phyloP scores from a whole-genome alignment of 2,888 invertebrate genomes.

The Diarsia brunnea region DNA sequence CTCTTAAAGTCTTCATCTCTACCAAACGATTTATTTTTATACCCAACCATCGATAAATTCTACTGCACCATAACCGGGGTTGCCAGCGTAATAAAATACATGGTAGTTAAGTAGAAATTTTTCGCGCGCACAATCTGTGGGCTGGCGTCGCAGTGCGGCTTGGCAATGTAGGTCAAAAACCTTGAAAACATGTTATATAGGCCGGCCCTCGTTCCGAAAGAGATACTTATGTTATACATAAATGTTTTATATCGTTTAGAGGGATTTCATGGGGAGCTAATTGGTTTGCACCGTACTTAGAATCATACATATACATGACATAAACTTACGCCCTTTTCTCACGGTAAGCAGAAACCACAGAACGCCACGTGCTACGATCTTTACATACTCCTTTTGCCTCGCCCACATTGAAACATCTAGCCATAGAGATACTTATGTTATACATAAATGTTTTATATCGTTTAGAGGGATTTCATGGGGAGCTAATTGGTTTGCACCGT shows the following conservation, averaged over 20 bases:
- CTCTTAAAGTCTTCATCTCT: slow-evolving; percentile 9
- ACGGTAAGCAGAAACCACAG: too few species aligned
- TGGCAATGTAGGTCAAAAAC: slow-evolving; percentile 56
- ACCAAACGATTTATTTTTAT: slow-evolving; percentile 21
- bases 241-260: slow-evolving; percentile 16
- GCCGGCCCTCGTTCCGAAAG: slow-evolving; percentile 34
- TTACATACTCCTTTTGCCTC: too few species aligned
- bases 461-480: slow-evolving; percentile 3
- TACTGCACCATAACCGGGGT: slow-evolving; percentile 52
- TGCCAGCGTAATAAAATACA: slow-evolving; percentile 55
- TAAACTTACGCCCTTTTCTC: too few species aligned
- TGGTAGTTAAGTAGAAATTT: slow-evolving; percentile 53
- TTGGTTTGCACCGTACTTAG: not conserved
- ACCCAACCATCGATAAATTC: slow-evolving; percentile 36
- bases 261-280: not conserved
- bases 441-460: slow-evolving; percentile 9
- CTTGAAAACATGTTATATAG: slow-evolving; percentile 60
- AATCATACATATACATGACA: not conserved
- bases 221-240: slow-evolving; percentile 22
- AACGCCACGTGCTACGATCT: too few species aligned
- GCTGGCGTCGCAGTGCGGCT: slow-evolving; percentile 54
- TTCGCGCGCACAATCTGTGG: slow-evolving; percentile 61
- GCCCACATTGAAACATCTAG: too few species aligned
- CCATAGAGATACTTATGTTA: slow-evolving; percentile 17
- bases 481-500: not conserved